These are phyloP conservation scores for Neogobius melanostomus DNA, from an alignment of 2,113 vertebrate species.

Conservation along the genomic window DNA sequence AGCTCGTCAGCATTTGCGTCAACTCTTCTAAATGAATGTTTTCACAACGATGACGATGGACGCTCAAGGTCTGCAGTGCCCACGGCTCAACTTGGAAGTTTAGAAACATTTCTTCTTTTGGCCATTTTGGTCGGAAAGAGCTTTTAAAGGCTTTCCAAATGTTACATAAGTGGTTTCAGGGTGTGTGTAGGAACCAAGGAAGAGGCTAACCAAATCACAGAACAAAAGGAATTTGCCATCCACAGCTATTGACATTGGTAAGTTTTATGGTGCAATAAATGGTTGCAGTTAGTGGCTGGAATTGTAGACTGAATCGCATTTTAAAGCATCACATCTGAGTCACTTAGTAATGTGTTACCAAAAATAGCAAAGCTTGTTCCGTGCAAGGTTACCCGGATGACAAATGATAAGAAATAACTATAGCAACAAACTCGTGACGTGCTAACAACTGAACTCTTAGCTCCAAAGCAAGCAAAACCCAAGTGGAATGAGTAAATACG, in stretches of 20 bases:
- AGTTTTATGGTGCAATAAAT: conserved; percentile 5
- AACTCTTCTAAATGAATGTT: neutral
- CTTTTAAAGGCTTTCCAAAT: neutral
- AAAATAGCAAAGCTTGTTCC: neutral
- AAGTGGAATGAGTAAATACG: no score
- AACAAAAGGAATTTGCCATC: neutral
- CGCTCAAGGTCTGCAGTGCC: neutral
- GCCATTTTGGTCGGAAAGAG: conserved; percentile 1
- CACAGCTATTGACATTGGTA: neutral
- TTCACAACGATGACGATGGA: neutral
- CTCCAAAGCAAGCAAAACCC: no score
- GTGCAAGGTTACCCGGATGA: neutral
- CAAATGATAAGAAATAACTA: conserved; percentile 1
- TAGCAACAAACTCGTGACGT: neutral
- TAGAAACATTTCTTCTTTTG: neutral
- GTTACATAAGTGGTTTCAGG: conserved; percentile 5
- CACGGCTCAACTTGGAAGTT: neutral
- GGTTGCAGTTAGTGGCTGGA: conserved; percentile 1
- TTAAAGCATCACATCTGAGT: neutral
- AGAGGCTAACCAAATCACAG: neutral
- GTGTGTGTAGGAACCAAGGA: neutral
- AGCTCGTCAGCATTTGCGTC: neutral
- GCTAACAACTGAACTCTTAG: neutral
- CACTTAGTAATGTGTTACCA: neutral
- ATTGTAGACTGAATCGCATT: neutral